These are phyloP conservation scores for Lasius fuliginosus DNA, from an alignment of 2,888 invertebrate species.

Conservation along the genomic window DNA sequence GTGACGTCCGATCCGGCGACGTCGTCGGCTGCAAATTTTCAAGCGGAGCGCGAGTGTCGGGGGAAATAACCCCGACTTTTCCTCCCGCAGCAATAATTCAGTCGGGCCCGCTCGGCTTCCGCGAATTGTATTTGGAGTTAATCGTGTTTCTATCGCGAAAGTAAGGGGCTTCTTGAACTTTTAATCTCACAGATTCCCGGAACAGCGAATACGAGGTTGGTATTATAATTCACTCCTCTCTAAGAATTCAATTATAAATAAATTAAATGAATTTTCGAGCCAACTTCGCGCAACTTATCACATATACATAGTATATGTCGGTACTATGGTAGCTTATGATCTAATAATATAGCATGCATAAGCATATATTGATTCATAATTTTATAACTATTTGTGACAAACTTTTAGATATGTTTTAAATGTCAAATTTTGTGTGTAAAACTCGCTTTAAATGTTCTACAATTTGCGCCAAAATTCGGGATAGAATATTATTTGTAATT, in stretches of 20 bases:
- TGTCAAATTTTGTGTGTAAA: no score
- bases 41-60: slow-evolving; percentile 12
- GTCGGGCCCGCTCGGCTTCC: slow-evolving; percentile 26
- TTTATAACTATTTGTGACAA: not conserved
- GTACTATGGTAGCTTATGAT: not conserved
- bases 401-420: not conserved
- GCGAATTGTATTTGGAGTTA: slow-evolving; percentile 54
- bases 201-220: not conserved
- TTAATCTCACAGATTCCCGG: slow-evolving; percentile 46
- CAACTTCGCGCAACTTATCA: not conserved
- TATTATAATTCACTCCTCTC: slow-evolving; percentile 25
- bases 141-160: slow-evolving; percentile 44
- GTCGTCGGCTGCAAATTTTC: slow-evolving; percentile 35
- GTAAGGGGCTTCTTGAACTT: slow-evolving; percentile 6
- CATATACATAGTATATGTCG: not conserved
- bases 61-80: slow-evolving; percentile 48
- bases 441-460: no score
- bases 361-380: not conserved
- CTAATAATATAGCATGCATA: not conserved
- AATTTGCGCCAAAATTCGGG: no score
- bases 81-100: slow-evolving; percentile 53
- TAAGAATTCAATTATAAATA: slow-evolving; percentile 38
- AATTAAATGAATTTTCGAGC: slow-evolving; percentile 5
- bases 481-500: no score
- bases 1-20: slow-evolving; percentile 55